These are phyloP conservation scores for Stegodyphus dumicola DNA, from an alignment of 1,140 invertebrate genomes.

Conservation along the genomic window DNA sequence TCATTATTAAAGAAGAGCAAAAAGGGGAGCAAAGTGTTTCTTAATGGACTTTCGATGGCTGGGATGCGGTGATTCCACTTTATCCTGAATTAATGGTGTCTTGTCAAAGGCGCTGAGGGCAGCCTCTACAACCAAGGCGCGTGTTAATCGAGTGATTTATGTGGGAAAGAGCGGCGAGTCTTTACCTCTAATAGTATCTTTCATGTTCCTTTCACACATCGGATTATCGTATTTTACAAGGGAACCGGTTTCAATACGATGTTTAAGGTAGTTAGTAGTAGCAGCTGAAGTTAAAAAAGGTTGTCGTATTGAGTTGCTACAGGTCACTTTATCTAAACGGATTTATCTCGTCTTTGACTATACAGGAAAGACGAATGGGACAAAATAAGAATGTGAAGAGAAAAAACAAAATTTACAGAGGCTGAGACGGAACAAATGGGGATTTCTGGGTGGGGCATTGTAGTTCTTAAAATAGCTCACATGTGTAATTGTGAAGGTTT, in stretches of 20 bases:
- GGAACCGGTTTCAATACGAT: not conserved
- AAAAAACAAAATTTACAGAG: no score
- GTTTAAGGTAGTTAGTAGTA: not conserved
- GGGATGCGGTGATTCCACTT: slow-evolving; percentile 26
- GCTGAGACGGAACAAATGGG: no score
- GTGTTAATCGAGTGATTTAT: slow-evolving; percentile 56
- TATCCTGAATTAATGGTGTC: slow-evolving; percentile 52
- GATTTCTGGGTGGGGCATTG: no score
- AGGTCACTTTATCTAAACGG: slow-evolving; percentile 24
- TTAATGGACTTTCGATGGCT: slow-evolving; percentile 56
- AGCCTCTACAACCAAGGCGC: slow-evolving; percentile 28
- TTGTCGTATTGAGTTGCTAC: slow-evolving; percentile 26
- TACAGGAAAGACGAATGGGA: no score
- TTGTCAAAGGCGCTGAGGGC: slow-evolving; percentile 33
- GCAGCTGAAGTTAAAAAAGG: no score
- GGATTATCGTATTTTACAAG: slow-evolving; percentile 45
- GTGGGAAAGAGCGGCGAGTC: slow-evolving; percentile 30
- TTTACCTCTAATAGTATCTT: slow-evolving; percentile 45
- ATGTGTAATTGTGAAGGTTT: no score
- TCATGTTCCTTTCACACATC: slow-evolving; percentile 43
- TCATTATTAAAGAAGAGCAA: slow-evolving; percentile 28
- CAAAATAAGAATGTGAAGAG: no score
- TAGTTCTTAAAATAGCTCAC: no score
- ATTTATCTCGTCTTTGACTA: slow-evolving; percentile 15
- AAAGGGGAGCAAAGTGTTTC: slow-evolving; percentile 35